These are phyloP conservation scores for Helogale parvula DNA, from an alignment of 2,113 vertebrate species.

Conservation along the genomic window DNA sequence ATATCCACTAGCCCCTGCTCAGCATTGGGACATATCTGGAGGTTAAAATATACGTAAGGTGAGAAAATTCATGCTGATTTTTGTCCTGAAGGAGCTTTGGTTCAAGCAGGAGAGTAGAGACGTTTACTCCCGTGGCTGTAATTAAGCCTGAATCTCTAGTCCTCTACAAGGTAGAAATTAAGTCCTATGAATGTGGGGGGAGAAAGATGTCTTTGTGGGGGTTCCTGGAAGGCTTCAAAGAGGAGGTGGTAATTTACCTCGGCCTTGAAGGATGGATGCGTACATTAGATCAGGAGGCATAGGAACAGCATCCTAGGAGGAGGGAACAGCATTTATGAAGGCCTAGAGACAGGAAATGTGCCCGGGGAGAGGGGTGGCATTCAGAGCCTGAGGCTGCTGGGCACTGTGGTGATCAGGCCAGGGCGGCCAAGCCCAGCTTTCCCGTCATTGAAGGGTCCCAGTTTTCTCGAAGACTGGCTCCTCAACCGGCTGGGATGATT, in stretches of 20 bases:
- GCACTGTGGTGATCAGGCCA: neutral
- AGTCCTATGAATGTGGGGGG: neutral
- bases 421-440: neutral
- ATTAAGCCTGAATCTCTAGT: neutral
- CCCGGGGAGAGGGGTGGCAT: neutral
- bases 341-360: neutral
- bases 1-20: neutral
- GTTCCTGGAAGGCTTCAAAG: neutral
- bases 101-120: neutral
- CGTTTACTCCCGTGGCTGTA: neutral
- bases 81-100: neutral
- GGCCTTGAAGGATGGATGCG: neutral
- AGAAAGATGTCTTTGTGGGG: neutral
- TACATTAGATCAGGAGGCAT: neutral
- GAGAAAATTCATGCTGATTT: neutral
- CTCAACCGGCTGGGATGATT: neutral
- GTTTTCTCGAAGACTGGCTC: neutral
- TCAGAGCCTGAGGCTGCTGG: neutral
- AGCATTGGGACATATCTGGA: neutral
- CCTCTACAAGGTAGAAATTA: neutral
- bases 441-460: neutral
- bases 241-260: neutral
- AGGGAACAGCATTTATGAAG: neutral
- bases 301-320: neutral
- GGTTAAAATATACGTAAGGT: neutral